Evolutionary conservation across 1,140 invertebrate species (phyloP).

Genomic region (Alviniconcha marisindica): DNA sequence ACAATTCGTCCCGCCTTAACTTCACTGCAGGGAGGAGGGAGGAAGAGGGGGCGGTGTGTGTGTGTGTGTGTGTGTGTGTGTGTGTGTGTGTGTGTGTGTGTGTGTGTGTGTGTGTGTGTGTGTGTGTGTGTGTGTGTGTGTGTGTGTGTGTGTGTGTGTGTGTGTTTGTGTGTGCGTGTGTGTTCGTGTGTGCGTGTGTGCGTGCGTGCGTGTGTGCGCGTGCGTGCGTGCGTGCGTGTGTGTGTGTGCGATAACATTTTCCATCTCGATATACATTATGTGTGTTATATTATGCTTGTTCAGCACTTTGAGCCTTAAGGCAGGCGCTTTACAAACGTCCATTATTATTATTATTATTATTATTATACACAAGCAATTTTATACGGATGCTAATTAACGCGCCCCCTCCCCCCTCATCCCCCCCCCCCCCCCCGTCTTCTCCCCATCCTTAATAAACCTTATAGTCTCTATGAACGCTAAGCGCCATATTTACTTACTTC

Average conservation of each 20-base stretch:
- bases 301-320: not conserved
- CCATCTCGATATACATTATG: not conserved
- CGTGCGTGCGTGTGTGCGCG: not conserved
- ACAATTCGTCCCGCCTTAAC: too few relatives aligned
- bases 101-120: slow-evolving; percentile 3
- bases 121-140: slow-evolving; percentile 16
- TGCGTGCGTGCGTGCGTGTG: not conserved
- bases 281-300: not conserved
- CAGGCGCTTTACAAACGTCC: too few relatives aligned
- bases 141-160: not conserved
- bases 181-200: not conserved
- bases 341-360: too few relatives aligned
- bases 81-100: not conserved
- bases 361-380: not conserved
- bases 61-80: not conserved
- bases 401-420: not conserved
- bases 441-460: not conserved
- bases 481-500: not conserved
- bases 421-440: not conserved
- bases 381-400: not conserved
- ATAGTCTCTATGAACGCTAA: too few relatives aligned
- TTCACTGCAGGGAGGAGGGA: not conserved
- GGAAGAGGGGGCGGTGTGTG: not conserved
- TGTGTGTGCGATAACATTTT: not conserved
- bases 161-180: not conserved